Percentiles rank a stretch among this genome's conserved stretches.
Conservation (phyloP, 1,140 invertebrate species). For the Anoplolepis gracilipes region DNA sequence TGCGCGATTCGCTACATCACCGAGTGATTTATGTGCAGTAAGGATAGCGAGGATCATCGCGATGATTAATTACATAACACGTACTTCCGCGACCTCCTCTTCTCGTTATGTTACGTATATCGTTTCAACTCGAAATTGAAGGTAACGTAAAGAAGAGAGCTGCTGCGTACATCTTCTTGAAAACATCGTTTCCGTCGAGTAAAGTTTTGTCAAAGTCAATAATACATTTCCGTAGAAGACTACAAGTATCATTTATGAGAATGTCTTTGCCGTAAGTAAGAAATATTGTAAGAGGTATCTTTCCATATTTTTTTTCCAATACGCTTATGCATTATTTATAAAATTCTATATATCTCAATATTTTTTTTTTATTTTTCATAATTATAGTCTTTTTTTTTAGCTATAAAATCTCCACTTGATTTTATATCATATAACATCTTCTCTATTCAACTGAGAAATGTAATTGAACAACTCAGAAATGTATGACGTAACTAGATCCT, state of each 20-base stretch:
- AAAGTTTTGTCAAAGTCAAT: background rate
- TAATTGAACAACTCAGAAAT: background rate
- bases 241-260: background rate
- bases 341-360: background rate
- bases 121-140: constrained; percentile 3
- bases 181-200: background rate
- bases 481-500: constrained; percentile 37
- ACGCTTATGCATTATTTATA: background rate
- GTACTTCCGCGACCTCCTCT: constrained; percentile 25
- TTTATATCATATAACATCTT: background rate
- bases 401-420: background rate
- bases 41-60: constrained; percentile 40
- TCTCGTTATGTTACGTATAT: constrained; percentile 19
- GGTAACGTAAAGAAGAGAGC: background rate
- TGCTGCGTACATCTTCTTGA: background rate
- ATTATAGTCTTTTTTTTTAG: background rate
- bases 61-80: constrained; percentile 56
- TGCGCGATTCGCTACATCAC: constrained; percentile 32
- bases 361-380: background rate
- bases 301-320: background rate
- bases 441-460: constrained; percentile 20
- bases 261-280: background rate
- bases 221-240: no score
- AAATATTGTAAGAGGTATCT: background rate
- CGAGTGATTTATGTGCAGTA: constrained; percentile 43